These are phyloP conservation scores for Loriculus beryllinus DNA, from an alignment of 2,797 vertebrate species.

Conservation along the genomic window DNA sequence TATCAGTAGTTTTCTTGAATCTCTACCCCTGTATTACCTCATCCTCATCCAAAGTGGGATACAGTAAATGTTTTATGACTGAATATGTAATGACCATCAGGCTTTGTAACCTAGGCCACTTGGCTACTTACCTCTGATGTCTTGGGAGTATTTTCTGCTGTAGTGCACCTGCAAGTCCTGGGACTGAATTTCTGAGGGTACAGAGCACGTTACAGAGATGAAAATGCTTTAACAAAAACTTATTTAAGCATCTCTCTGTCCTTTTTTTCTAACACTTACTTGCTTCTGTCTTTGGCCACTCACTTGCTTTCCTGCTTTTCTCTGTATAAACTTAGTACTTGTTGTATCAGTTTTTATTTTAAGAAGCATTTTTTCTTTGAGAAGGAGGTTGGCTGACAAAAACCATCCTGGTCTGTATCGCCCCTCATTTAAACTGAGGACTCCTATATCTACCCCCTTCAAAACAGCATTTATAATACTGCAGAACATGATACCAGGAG, in stretches of 20 bases:
- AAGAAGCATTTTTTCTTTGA: not conserved
- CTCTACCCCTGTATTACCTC: not conserved
- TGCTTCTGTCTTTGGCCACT: not conserved
- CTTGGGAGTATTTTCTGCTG: not conserved
- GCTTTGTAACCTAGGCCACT: not conserved
- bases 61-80: not conserved
- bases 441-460: fast-evolving
- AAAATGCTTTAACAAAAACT: not conserved
- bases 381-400: not conserved
- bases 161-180: not conserved
- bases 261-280: not conserved
- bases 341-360: not conserved
- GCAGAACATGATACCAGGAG: not conserved
- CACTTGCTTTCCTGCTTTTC: not conserved
- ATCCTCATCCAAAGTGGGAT: not conserved
- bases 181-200: not conserved
- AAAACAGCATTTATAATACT: not conserved
- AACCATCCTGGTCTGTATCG: not conserved
- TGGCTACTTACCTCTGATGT: not conserved
- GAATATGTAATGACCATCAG: not conserved
- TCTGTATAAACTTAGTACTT: not conserved
- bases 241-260: not conserved
- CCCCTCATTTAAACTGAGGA: not conserved
- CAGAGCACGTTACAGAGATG: not conserved
- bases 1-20: not conserved